Evolutionary conservation across 2,888 invertebrate genomes (phyloP).

Genomic region (Ceriagrion tenellum): DNA sequence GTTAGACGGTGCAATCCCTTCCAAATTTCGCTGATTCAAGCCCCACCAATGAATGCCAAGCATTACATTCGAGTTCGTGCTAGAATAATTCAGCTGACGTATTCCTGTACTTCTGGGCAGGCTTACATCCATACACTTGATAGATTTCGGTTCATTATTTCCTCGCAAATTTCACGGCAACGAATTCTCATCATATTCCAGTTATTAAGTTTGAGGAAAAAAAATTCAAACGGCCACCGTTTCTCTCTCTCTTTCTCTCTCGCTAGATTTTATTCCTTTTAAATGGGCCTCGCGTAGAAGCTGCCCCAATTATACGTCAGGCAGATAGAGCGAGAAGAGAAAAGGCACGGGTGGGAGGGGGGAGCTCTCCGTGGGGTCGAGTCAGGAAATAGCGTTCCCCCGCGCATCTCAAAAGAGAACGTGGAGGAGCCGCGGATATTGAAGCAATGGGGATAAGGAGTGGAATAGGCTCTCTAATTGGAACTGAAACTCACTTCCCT

Average conservation of each 20-base stretch:
- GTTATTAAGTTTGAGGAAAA: no score
- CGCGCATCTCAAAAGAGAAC: neutral
- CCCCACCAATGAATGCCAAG: no score
- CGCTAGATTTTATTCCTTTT: neutral
- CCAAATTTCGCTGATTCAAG: no score
- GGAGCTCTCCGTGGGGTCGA: neutral
- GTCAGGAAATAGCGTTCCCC: neutral
- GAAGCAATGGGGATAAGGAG: neutral
- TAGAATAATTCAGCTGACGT: no score
- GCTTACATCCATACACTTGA: no score
- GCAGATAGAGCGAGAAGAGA: neutral
- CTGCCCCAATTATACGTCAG: neutral
- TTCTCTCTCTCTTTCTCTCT: neutral
- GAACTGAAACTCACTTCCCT: constrained; percentile 12
- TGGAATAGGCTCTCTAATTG: neutral
- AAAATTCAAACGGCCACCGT: neutral
- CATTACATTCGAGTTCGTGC: no score
- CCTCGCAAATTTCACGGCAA: no score
- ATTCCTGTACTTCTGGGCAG: no score
- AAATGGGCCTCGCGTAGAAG: neutral
- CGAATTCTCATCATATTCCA: no score
- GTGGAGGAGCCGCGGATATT: neutral
- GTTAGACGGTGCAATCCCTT: no score
- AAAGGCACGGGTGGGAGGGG: neutral
- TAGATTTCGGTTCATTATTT: no score